Evolutionary conservation across 2,797 vertebrate genomes (phyloP), one percentile per base, ranked within the genome.

Genomic region (Bradypus variegatus): DNA sequence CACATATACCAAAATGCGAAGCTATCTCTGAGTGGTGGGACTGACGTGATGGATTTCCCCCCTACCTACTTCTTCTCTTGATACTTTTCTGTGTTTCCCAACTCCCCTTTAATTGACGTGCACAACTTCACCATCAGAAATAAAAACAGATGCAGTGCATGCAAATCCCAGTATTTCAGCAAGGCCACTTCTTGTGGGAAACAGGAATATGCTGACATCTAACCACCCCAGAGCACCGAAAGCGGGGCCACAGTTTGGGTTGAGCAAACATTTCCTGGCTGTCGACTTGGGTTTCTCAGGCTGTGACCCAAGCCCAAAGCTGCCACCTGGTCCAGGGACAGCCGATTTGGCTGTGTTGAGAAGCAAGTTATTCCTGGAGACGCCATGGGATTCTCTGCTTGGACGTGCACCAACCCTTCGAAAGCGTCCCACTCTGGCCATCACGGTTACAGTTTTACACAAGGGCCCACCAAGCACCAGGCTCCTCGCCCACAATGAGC

Each of bases 371-470:
- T 76, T 88, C 64, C 14, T 33, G 19, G 36, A 84, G 45, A 60
- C 4, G 53, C 33, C 33, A 25, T 64, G 55, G 69, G 31, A 36
- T 31, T 38, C 60, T n/a, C 67, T 15, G n/a, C 60, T 29, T 45
- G 36, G 48, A 10, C 18, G 41, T 38, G 53, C 11, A 58, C 58
- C 69, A 36, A 29, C 25, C 76, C 13, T 29, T 13, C 16, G 15
- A 8, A 31, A 5, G 2, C 62, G 8, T 41, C 45, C 29, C 27
- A 19, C 33, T 77, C 58, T 72, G 53, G 5, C 6, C 0, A 0
- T 50, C 27, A 60, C 33, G 5, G 25, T 41, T 23, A 6, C 2
- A 3, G 48, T 33, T 55, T 41, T 12, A 67, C 3, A 73, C 16
- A 18, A 88, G 21, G n/a, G 27, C 41, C 86, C 15, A 14, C 14